These are phyloP conservation scores for Elymnias hypermnestra DNA, from an alignment of 1,140 invertebrate species.

Conservation along the genomic window DNA sequence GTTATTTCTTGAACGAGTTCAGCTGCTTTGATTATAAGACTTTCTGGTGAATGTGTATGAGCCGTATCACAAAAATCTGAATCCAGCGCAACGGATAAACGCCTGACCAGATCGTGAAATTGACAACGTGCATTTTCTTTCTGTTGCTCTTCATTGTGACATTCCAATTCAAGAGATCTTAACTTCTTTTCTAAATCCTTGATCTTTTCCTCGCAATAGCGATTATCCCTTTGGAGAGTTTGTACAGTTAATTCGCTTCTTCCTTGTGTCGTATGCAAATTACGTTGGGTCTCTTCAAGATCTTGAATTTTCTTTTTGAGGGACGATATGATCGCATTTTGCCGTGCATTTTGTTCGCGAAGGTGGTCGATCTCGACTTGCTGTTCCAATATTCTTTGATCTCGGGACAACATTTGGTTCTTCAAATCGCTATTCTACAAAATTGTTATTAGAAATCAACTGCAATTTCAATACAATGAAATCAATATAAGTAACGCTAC, in stretches of 20 bases:
- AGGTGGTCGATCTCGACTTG: constrained; percentile 84
- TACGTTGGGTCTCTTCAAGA: constrained; percentile 84
- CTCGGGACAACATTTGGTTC: constrained; percentile 78
- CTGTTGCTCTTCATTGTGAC: constrained; percentile 81
- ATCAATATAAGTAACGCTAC: too few relatives aligned
- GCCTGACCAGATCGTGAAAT: constrained; percentile 82
- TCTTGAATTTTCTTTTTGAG: constrained; percentile 87
- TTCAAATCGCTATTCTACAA: constrained; percentile 81
- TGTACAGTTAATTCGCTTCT: constrained; percentile 83
- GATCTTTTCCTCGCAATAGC: constrained; percentile 84
- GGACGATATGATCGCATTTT: constrained; percentile 86
- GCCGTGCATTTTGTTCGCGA: constrained; percentile 86
- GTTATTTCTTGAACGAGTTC: constrained; percentile 83
- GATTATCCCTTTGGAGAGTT: constrained; percentile 83
- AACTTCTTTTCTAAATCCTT: constrained; percentile 86
- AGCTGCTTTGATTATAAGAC: constrained; percentile 82
- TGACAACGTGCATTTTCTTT: constrained; percentile 81
- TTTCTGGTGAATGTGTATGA: constrained; percentile 79
- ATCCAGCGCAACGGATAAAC: constrained; percentile 81
- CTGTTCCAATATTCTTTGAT: constrained; percentile 81
- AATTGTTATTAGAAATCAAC: not conserved
- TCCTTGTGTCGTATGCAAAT: constrained; percentile 78
- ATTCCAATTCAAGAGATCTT: constrained; percentile 81
- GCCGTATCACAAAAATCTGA: constrained; percentile 79
- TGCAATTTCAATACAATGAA: not conserved